Percentiles rank a stretch among this genome's conserved stretches.
These are phyloP conservation scores for Erinaceus europaeus DNA, from an alignment of 2,113 vertebrate genomes.

Conservation along the genomic window DNA sequence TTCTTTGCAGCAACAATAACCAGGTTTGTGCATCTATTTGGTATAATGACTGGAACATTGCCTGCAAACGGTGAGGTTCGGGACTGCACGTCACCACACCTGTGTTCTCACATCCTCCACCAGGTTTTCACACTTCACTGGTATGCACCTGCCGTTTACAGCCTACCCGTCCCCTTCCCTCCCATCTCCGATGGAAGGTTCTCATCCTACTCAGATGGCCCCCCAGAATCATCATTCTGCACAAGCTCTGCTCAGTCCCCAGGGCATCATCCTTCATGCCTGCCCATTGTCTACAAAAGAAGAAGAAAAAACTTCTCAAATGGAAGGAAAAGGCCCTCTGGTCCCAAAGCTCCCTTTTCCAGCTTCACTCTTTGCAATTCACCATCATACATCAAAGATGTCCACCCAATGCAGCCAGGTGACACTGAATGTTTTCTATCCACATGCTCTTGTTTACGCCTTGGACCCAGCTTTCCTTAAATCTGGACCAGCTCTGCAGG, in stretches of 20 bases:
- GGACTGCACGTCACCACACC: neutral
- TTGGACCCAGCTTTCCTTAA: constrained; percentile 30
- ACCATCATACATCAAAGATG: constrained; percentile 58
- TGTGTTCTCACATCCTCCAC: neutral
- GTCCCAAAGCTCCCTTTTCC: constrained; percentile 55
- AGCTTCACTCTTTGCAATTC: constrained; percentile 59
- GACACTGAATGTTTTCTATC: constrained; percentile 11
- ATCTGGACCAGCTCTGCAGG: neutral
- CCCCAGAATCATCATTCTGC: constrained; percentile 62
- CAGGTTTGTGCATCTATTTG: neutral
- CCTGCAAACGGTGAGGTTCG: neutral
- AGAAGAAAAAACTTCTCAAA: constrained; percentile 72
- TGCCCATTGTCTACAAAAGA: constrained; percentile 67
- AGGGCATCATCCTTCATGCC: constrained; percentile 64
- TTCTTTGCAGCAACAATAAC: neutral
- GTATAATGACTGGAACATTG: neutral
- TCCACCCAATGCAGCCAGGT: constrained; percentile 16
- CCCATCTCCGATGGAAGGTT: constrained; percentile 39
- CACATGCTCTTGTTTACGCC: neutral
- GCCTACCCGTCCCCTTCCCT: constrained; percentile 27
- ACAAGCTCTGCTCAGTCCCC: constrained; percentile 31
- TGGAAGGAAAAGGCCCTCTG: constrained; percentile 71
- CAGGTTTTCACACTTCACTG: constrained; percentile 32
- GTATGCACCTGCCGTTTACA: constrained; percentile 46
- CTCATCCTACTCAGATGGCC: constrained; percentile 52